Evolutionary conservation across 2,113 vertebrate genomes (phyloP), one percentile per base, ranked within the genome.

Genomic region (Poicephalus gulielmi): DNA sequence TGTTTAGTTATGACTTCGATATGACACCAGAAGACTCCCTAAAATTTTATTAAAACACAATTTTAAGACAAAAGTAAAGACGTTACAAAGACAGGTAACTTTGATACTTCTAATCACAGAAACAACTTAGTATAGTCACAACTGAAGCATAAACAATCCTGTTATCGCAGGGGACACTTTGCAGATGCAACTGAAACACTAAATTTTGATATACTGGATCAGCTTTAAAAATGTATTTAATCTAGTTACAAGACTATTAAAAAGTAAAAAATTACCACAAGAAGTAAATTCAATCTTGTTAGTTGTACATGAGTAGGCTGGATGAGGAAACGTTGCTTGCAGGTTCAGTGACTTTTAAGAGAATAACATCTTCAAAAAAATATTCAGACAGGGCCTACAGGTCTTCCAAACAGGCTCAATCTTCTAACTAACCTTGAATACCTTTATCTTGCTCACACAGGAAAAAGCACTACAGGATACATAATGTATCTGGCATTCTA

Each of bases 401-500:
- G 13, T 53, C 46, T 50, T 59, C 41, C 17, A 49, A 55, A 30
- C 15, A 62, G 4, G 11, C 0, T 69, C 20, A 31, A 37, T 64
- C 20, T 46, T 27, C 30, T 41, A 73, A 76, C 4, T 39, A 52
- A 64, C 12, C 22, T 7, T 35, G 4, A 73, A 50, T 23, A 71
- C 14, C 46, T 47, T 77, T 43, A 47, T 18, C 31, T 25, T 53
- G 28, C 63, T 52, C 13, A 47, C 0, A 3, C 0, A 28, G 20
- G 4, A 22, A 35, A 77, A 69, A 47, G 10, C 0, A 6, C 8
- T 25, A 59, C 7, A 76, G 67, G 79, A 93, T 79, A 39, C 2
- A 0, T 4, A 1, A 43, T 9, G 3, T 25, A 63, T 12, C 5
- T 35, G 9, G 4, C 18, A 76, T 18, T 74, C 33, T 24, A 46